Conservation (phyloP, 2,888 invertebrate genomes). For the Lepetodrilus schrolli region DNA sequence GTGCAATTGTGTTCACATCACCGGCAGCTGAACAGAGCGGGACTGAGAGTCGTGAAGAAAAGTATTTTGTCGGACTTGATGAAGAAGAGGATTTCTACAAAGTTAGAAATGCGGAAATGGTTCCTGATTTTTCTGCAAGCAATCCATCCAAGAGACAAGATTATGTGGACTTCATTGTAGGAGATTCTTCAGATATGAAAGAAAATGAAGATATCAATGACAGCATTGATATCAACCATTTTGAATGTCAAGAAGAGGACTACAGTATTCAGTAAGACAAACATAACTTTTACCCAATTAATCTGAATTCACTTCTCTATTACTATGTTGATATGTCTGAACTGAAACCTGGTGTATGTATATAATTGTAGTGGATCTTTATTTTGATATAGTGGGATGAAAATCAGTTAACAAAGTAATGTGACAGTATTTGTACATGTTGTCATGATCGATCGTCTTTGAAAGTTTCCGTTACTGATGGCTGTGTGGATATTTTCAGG, state of each 20-base stretch:
- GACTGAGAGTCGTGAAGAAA: not conserved
- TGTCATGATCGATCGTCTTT: too few species aligned
- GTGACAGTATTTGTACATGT: too few species aligned
- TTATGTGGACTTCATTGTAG: conserved; percentile 25
- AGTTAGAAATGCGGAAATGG: not conserved
- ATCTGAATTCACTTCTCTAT: too few species aligned
- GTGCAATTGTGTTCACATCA: conserved; percentile 11
- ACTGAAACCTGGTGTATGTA: too few species aligned
- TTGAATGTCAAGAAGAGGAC: conserved; percentile 30
- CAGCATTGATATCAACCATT: not conserved
- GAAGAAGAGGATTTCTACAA: conserved; percentile 15
- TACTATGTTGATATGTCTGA: too few species aligned
- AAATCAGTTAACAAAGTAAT: too few species aligned
- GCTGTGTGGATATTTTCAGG: conserved; percentile 47
- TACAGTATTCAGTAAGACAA: conserved; percentile 11
- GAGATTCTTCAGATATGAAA: conserved; percentile 2
- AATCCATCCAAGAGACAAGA: conserved; percentile 11
- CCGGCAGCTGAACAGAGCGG: too few species aligned
- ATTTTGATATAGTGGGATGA: too few species aligned
- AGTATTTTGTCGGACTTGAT: conserved; percentile 7
- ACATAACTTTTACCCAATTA: too few species aligned
- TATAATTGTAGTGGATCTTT: too few species aligned
- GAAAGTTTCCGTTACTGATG: too few species aligned
- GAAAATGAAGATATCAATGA: not conserved
- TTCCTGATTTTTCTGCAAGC: not conserved